These are phyloP conservation scores for Poeciliopsis occidentalis DNA, from an alignment of 2,113 vertebrate species.

Conservation along the genomic window DNA sequence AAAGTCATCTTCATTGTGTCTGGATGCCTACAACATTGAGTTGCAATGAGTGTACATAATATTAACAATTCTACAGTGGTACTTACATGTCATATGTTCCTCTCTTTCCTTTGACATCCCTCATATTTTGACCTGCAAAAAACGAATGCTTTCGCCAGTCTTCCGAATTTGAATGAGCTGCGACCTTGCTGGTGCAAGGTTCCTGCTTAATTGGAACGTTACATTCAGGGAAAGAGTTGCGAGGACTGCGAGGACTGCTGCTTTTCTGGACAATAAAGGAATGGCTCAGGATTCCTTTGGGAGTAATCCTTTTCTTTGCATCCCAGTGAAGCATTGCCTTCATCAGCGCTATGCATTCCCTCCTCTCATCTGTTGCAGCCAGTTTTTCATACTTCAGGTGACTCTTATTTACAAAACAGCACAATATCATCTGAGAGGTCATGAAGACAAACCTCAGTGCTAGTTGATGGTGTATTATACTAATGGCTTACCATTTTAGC, in stretches of 20 bases:
- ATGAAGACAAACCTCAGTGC: no score
- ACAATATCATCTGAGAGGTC: neutral
- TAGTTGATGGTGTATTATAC: neutral
- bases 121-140: neutral
- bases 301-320: conserved; percentile 11
- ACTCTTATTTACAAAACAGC: conserved; percentile 1
- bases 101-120: neutral
- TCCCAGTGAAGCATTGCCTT: conserved; percentile 19
- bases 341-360: conserved; percentile 7
- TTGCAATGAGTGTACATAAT: neutral
- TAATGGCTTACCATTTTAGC: neutral
- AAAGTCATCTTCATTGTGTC: no score
- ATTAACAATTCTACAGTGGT: neutral
- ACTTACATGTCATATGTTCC: neutral
- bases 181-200: neutral
- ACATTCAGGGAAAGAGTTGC: neutral
- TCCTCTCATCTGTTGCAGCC: neutral
- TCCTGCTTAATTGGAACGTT: neutral
- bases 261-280: conserved; percentile 5
- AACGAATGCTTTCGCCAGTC: no score
- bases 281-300: neutral
- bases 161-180: neutral
- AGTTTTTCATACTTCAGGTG: neutral
- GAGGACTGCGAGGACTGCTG: neutral
- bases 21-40: no score